A percentile compares a stretch with the other conserved stretches of the same genome.
Evolutionary conservation across 2,888 invertebrate species (phyloP).

Genomic region (Urechis unicinctus): DNA sequence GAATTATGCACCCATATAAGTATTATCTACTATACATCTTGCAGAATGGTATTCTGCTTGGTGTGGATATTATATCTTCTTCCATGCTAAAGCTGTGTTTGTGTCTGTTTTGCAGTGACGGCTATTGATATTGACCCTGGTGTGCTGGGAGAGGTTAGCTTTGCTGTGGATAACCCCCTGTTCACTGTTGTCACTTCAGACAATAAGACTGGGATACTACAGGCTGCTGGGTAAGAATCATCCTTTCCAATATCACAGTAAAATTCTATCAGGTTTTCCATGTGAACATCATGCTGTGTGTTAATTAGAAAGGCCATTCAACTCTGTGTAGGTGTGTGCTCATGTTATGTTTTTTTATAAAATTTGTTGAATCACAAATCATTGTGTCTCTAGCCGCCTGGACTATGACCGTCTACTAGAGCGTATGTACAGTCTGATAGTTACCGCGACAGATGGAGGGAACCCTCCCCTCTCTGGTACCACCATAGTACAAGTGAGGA

Average conservation of each 20-base stretch:
- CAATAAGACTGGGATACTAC: background rate
- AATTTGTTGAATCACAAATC: background rate
- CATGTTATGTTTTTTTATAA: background rate
- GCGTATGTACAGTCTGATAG: slow-evolving; percentile 71
- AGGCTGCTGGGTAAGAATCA: background rate
- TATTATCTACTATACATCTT: too few relatives aligned
- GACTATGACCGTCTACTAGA: slow-evolving; percentile 36
- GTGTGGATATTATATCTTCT: too few relatives aligned
- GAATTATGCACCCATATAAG: too few relatives aligned
- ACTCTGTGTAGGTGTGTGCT: too few relatives aligned
- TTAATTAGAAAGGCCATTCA: too few relatives aligned
- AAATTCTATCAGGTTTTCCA: too few relatives aligned
- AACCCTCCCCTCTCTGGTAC: slow-evolving; percentile 86
- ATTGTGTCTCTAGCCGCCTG: slow-evolving; percentile 23
- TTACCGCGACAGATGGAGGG: slow-evolving; percentile 90
- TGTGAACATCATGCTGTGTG: too few relatives aligned
- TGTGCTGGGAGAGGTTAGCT: slow-evolving; percentile 8
- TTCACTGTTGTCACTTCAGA: slow-evolving; percentile 4
- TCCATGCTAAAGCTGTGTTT: background rate
- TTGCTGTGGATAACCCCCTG: slow-evolving; percentile 3
- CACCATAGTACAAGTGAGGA: slow-evolving; percentile 87
- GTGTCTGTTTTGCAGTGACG: slow-evolving; percentile 6
- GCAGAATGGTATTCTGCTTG: too few relatives aligned
- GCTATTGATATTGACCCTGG: slow-evolving; percentile 14
- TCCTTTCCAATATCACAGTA: background rate